Percentiles rank a stretch among this genome's conserved stretches.
These are phyloP conservation scores for Scolopax mira DNA, from an alignment of 2,113 vertebrate genomes.

Conservation along the genomic window DNA sequence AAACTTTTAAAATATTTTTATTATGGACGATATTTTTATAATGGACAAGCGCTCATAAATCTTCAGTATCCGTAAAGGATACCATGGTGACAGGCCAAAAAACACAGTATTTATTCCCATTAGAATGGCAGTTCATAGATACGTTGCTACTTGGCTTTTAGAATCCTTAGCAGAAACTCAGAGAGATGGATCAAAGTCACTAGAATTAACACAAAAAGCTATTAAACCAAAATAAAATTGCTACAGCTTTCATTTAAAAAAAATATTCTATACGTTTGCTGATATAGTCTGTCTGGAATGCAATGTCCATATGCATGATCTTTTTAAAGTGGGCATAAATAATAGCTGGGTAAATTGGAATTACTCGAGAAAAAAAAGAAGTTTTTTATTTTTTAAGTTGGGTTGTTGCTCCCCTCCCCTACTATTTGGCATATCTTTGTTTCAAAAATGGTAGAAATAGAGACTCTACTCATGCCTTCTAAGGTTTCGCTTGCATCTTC, in stretches of 20 bases:
- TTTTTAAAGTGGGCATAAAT: background rate
- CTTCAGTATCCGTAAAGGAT: background rate
- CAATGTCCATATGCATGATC: background rate
- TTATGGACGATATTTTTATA: background rate
- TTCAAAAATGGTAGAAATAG: background rate
- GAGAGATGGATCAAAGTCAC: background rate
- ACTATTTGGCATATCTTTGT: background rate
- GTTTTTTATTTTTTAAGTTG: background rate
- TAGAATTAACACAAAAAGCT: background rate
- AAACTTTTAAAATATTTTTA: too few relatives aligned
- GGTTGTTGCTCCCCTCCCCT: rapidly evolving
- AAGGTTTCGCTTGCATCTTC: background rate
- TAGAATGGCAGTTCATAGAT: conserved; percentile 21
- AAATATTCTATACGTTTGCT: background rate
- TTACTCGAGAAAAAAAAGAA: background rate
- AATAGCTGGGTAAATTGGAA: background rate
- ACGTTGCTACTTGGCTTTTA: conserved; percentile 23
- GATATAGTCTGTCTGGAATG: background rate
- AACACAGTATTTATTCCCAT: background rate
- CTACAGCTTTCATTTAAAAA: background rate
- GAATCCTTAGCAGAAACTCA: conserved; percentile 1
- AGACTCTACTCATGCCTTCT: background rate
- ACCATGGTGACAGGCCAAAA: background rate
- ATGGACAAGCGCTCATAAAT: background rate
- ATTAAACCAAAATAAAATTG: background rate